Conservation (phyloP, 2,113 vertebrate species). For the Polypterus senegalus region DNA sequence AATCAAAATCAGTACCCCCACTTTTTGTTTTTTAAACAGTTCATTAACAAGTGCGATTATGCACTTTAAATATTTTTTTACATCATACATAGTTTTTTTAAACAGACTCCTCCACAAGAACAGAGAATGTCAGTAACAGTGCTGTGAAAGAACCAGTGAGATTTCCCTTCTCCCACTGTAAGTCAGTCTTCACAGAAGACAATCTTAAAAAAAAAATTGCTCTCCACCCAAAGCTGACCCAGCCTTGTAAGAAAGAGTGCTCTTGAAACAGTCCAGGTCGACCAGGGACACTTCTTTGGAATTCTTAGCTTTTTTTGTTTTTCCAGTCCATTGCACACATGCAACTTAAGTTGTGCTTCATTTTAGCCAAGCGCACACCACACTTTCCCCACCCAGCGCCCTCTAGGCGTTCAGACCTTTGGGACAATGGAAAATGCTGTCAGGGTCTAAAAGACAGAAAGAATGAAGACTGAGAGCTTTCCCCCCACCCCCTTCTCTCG, state of each 20-base stretch:
- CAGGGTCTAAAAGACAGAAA: constrained; percentile 29
- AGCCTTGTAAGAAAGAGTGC: constrained; percentile 35
- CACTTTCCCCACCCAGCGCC: too few species aligned
- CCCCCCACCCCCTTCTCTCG: constrained; percentile 1
- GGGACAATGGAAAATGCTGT: constrained; percentile 22
- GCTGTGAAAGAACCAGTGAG: constrained; percentile 32
- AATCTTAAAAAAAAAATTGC: constrained; percentile 16
- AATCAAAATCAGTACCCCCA: constrained; percentile 34
- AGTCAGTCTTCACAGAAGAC: constrained; percentile 93
- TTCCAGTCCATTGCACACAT: constrained; percentile 34
- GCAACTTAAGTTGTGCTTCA: constrained; percentile 12
- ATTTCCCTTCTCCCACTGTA: constrained; percentile 30
- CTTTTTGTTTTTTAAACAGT: constrained; percentile 17
- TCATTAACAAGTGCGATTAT: constrained; percentile 33
- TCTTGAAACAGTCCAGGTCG: constrained; percentile 39
- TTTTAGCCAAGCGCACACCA: too few species aligned
- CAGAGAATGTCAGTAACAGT: constrained; percentile 44
- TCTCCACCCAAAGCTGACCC: constrained; percentile 32
- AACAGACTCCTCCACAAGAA: constrained; percentile 55
- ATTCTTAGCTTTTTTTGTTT: constrained; percentile 21
- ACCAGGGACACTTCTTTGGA: constrained; percentile 40
- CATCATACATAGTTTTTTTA: constrained; percentile 24
- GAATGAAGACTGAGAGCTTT: constrained; percentile 14
- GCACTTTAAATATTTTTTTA: constrained; percentile 29
- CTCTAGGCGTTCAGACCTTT: constrained; percentile 25